phyloP scores from a whole-genome alignment of 2,113 vertebrate genomes.

The Paradisaea rubra region DNA sequence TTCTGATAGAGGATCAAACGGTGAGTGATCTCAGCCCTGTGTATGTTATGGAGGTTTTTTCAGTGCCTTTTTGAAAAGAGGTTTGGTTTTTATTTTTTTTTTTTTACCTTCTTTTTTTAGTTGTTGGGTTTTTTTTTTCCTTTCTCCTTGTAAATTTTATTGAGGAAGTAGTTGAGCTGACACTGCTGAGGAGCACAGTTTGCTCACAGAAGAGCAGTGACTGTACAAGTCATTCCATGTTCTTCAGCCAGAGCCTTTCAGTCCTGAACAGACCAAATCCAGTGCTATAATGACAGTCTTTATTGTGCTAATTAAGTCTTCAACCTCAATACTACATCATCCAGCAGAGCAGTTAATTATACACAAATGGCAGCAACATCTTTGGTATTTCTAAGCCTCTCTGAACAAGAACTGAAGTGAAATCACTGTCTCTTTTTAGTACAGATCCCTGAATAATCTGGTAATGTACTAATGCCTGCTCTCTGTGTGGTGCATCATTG shows the following conservation, averaged over 20 bases:
- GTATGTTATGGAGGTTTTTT: background rate
- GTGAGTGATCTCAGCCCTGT: slow-evolving; percentile 45
- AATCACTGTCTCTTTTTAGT: background rate
- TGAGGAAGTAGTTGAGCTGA: background rate
- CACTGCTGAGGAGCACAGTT: background rate
- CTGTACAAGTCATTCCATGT: background rate
- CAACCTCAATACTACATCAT: background rate
- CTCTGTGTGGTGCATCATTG: background rate
- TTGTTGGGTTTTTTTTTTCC: background rate
- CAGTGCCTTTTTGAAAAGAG: background rate
- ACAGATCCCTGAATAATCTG: background rate
- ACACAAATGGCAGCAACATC: background rate
- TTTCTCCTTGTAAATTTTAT: background rate
- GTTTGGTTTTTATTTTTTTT: background rate
- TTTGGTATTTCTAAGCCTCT: slow-evolving; percentile 7
- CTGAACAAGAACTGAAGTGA: background rate
- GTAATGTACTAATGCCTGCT: background rate
- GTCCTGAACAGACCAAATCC: background rate
- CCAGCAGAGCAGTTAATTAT: background rate
- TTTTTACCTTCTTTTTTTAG: background rate
- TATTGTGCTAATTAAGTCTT: background rate
- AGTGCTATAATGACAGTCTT: background rate
- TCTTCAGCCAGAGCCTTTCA: background rate
- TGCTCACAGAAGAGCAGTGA: background rate
- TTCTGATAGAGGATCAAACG: slow-evolving; percentile 77